Base-by-base conservation (phyloP, 2,888 invertebrate genomes). In the Chydorus sphaericus region DNA sequence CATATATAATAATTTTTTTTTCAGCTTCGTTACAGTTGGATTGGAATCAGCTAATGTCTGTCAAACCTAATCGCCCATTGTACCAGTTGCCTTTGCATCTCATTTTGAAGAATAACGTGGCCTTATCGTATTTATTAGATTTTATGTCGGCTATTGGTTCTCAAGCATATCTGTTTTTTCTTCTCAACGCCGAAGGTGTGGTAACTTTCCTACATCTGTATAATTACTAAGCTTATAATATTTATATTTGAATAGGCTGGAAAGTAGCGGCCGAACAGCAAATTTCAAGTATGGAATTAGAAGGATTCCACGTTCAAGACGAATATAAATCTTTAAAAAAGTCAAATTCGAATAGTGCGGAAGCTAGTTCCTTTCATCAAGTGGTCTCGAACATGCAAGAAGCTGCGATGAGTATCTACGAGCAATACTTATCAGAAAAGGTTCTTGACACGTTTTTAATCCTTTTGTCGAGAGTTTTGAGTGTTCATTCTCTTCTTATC, bases 401-500 rank as follows among this genome's bases (percentile, higher is more conserved):
- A 62, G 83, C 84, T 6, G 85, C 85, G 8, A 69, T 75, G 52
- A 81, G 80, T 65, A 83, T 87, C 61, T 82, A 80, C 66, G 81
- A 84, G 59, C 84, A 85, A 66, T 87, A 85, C 69, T 71, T 87
- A 29, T 79, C 83, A 30, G 83, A 83, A 61, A 82, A 82, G 69
- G 77, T 73, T 60, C 57, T 57, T 48, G 51, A 10, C 37, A 49
- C 29, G 31, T 51, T 39, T 49, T 48, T 10, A 31, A 48, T n/a
- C 29, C 33, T 16, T 14, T 16, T 55, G 30, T 56, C 36, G 10
- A 10, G 10, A 11, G 10, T n/a, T 33, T 33, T n/a, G 10, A 11
- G 10, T 33, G 26, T 20, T 28, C 10, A 38, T 36, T 37, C 23
- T 54, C 36, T 1, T 38, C 36, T 23, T 58, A 29, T 26, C 16